Conservation (phyloP, 2,888 invertebrate genomes). For the Eledona agricola region DNA sequence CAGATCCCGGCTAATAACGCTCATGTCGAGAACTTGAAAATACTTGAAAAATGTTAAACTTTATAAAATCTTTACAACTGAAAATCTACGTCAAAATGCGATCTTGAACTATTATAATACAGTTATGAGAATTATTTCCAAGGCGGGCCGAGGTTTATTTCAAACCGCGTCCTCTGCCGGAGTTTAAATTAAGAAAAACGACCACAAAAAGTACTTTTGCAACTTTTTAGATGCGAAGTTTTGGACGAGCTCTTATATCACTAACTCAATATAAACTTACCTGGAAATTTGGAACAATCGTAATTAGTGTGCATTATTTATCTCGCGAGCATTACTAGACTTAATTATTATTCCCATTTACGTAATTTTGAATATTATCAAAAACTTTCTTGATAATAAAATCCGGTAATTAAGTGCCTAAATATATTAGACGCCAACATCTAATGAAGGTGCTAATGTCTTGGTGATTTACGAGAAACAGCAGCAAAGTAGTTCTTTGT, state of each 20-base stretch:
- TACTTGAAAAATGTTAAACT: constrained; percentile 3
- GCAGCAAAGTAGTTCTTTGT: too few relatives aligned
- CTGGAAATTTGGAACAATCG: constrained; percentile 8
- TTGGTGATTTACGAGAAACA: too few relatives aligned
- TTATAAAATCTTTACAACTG: constrained; percentile 2
- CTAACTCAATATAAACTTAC: constrained; percentile 15
- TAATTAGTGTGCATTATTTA: constrained; percentile 6
- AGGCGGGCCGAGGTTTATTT: neutral
- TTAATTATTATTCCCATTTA: neutral
- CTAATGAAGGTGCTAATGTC: too few relatives aligned
- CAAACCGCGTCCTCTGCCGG: neutral
- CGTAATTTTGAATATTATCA: too few relatives aligned
- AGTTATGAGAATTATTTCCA: constrained; percentile 1
- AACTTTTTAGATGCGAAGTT: constrained; percentile 7
- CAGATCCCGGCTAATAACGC: constrained; percentile 23
- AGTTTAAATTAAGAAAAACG: constrained; percentile 9
- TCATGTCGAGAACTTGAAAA: constrained; percentile 16
- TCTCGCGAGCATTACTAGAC: neutral
- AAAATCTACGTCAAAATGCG: too few relatives aligned
- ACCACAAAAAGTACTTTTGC: constrained; percentile 2
- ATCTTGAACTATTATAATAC: constrained; percentile 3
- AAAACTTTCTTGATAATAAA: too few relatives aligned
- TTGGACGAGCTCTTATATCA: constrained; percentile 1
- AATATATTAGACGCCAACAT: too few relatives aligned
- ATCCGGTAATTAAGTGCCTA: too few relatives aligned